phyloP scores from a whole-genome alignment of 1,140 invertebrate genomes.

The Belonocnema kinseyi region DNA sequence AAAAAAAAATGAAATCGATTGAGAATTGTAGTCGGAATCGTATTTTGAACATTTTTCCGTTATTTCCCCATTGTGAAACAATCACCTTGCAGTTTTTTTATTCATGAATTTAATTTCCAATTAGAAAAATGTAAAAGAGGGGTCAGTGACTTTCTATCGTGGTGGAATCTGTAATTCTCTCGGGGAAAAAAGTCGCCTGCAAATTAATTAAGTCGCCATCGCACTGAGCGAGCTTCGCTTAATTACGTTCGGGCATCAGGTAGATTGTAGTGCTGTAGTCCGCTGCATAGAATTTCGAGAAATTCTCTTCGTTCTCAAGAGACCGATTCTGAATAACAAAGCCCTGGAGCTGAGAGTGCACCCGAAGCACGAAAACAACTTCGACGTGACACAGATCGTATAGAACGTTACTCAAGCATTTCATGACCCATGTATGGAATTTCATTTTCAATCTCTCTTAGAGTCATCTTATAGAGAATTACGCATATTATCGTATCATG shows the following conservation, averaged over 20 bases:
- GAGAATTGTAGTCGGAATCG: too few species aligned
- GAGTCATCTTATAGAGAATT: not conserved
- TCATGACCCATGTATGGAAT: not conserved
- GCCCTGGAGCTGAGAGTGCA: conserved; percentile 13
- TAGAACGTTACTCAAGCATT: not conserved
- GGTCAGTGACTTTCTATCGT: not conserved
- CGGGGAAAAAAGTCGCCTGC: not conserved
- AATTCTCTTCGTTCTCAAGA: conserved; percentile 22
- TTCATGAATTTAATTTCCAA: too few species aligned
- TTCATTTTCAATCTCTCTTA: not conserved
- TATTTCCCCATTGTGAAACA: too few species aligned
- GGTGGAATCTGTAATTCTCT: not conserved
- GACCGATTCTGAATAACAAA: conserved; percentile 28
- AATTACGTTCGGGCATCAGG: conserved; percentile 4
- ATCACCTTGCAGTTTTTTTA: too few species aligned
- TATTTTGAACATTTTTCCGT: too few species aligned
- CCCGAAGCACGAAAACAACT: not conserved
- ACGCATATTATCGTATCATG: too few species aligned
- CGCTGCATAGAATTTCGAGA: conserved; percentile 15
- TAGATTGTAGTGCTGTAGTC: conserved; percentile 6
- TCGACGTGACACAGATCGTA: conserved; percentile 1
- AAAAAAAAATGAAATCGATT: too few species aligned
- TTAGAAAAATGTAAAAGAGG: too few species aligned
- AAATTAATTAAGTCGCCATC: not conserved
- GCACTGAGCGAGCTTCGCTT: not conserved